Percentiles rank a stretch among this genome's conserved stretches.
Conservation (phyloP, 2,113 vertebrate species). For the Circaetus cinerascens region DNA sequence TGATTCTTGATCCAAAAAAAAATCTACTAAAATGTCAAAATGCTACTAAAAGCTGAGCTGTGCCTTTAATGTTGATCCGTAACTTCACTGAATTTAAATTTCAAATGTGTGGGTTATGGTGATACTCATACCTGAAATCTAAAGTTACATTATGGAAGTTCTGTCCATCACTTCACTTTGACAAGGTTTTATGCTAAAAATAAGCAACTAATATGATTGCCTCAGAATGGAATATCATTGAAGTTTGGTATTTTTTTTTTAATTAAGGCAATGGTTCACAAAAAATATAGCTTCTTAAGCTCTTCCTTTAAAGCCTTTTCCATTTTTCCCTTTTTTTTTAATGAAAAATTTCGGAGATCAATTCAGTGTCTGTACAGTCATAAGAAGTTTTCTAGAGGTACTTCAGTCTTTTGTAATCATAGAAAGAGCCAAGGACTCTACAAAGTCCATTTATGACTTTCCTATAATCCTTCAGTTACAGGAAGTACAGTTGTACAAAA, state of each 20-base stretch:
- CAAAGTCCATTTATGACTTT: background rate
- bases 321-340: background rate
- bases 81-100: background rate
- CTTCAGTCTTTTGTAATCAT: background rate
- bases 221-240: background rate
- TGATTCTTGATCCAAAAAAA: background rate
- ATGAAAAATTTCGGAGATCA: background rate
- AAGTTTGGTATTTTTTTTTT: background rate
- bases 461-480: background rate
- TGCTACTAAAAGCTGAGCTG: background rate
- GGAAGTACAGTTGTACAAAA: background rate
- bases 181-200: background rate
- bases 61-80: background rate
- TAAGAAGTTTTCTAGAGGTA: background rate
- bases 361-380: background rate
- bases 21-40: background rate
- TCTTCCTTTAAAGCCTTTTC: background rate
- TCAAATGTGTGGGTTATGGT: background rate
- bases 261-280: accelerated
- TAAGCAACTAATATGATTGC: background rate
- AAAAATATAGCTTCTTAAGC: background rate
- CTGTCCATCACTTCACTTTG: background rate
- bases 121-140: background rate
- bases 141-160: background rate
- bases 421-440: background rate